Evolutionary conservation across 2,888 invertebrate genomes (phyloP).

Genomic region (Athalia circularis): DNA sequence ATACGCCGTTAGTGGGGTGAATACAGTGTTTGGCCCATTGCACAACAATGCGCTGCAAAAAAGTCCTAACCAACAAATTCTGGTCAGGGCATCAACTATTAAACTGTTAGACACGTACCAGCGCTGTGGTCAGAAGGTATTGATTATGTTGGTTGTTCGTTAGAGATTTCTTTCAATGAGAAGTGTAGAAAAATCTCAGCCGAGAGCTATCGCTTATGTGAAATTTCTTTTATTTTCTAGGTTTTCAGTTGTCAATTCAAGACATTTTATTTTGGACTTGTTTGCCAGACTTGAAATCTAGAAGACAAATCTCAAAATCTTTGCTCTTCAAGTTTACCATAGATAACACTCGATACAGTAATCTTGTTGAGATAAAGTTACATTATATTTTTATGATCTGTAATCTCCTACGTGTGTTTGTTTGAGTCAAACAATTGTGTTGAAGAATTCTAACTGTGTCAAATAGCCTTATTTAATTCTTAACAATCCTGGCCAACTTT

Average conservation of each 20-base stretch:
- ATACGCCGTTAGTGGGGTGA: slow-evolving; percentile 70
- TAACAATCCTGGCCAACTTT: background rate
- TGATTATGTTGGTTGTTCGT: slow-evolving; percentile 60
- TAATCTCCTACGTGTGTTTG: slow-evolving; percentile 21
- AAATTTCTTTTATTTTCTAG: background rate
- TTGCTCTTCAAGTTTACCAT: background rate
- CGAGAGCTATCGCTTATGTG: background rate
- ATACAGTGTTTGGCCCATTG: slow-evolving; percentile 70
- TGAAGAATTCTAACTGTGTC: background rate
- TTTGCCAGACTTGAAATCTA: background rate
- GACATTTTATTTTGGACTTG: background rate
- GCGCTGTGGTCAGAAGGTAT: slow-evolving; percentile 81
- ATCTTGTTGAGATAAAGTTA: slow-evolving; percentile 30
- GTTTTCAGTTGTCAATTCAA: slow-evolving; percentile 6
- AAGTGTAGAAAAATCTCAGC: background rate
- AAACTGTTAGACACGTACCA: slow-evolving; percentile 82
- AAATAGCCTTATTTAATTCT: background rate
- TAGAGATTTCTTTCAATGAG: too few relatives aligned
- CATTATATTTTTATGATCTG: background rate
- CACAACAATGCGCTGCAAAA: slow-evolving; percentile 73
- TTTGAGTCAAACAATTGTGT: slow-evolving; percentile 9
- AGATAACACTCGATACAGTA: slow-evolving; percentile 34
- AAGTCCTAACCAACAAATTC: slow-evolving; percentile 76
- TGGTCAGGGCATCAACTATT: slow-evolving; percentile 82
- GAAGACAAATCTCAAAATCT: slow-evolving; percentile 11